A percentile compares a stretch with the other conserved stretches of the same genome.
Evolutionary conservation across 2,888 invertebrate genomes (phyloP).

Genomic region (Agrotis clavis): DNA sequence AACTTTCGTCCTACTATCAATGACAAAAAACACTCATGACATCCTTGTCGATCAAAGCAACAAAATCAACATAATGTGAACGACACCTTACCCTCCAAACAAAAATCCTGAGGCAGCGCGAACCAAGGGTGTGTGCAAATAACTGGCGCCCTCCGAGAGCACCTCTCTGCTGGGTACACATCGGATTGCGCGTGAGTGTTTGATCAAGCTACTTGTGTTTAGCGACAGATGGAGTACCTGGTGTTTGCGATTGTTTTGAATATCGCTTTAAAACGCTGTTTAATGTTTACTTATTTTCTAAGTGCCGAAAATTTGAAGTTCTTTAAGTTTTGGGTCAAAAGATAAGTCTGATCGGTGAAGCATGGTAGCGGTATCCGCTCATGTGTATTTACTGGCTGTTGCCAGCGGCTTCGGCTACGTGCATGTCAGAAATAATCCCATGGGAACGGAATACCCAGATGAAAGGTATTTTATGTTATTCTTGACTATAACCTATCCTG

Average conservation of each 20-base stretch:
- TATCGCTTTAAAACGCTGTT: slow-evolving; percentile 29
- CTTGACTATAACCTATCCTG: too few species aligned
- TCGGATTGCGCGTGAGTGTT: slow-evolving; percentile 53
- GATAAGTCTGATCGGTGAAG: too few species aligned
- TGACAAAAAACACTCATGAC: too few species aligned
- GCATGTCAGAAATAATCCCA: too few species aligned
- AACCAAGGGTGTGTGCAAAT: slow-evolving; percentile 51
- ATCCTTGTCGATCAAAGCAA: neutral
- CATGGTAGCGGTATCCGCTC: neutral
- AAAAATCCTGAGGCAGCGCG: slow-evolving; percentile 34
- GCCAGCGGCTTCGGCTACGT: too few species aligned
- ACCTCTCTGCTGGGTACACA: slow-evolving; percentile 53
- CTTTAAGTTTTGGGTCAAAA: neutral
- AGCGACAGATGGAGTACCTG: slow-evolving; percentile 50
- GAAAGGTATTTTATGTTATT: too few species aligned
- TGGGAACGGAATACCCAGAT: too few species aligned
- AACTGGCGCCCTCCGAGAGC: slow-evolving; percentile 43
- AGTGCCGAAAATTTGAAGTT: neutral
- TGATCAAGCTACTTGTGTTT: slow-evolving; percentile 46
- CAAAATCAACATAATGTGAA: slow-evolving; percentile 3
- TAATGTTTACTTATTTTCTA: slow-evolving; percentile 1
- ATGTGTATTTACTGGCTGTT: too few species aligned
- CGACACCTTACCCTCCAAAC: slow-evolving; percentile 30
- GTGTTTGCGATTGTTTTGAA: slow-evolving; percentile 27
- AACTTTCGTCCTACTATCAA: too few species aligned